phyloP scores from a whole-genome alignment of 2,797 vertebrate genomes.

The Brotogeris chrysoptera region DNA sequence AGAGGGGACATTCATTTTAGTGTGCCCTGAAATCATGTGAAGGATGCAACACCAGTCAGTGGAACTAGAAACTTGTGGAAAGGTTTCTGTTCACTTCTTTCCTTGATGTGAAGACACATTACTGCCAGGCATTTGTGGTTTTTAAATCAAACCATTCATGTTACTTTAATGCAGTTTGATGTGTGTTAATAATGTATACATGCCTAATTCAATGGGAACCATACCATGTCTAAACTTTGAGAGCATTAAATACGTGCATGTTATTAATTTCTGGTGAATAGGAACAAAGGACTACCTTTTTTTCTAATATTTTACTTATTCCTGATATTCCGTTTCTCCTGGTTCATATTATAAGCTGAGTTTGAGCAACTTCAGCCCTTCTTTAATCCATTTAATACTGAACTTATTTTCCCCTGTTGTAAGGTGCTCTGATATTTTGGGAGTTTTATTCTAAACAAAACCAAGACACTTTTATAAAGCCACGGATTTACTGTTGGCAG shows the following conservation, averaged over 20 bases:
- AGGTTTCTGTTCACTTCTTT: constrained; percentile 4
- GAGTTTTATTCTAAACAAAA: neutral
- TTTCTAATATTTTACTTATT: neutral
- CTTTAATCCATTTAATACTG: neutral
- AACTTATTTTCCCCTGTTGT: neutral
- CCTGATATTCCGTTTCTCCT: neutral
- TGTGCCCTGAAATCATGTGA: neutral
- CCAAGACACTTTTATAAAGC: neutral
- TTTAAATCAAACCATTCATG: constrained; percentile 47
- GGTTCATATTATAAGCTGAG: neutral
- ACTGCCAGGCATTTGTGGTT: constrained; percentile 42
- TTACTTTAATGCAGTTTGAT: constrained; percentile 62
- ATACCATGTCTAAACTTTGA: neutral
- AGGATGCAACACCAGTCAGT: neutral
- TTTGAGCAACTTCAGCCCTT: neutral
- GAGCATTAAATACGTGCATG: constrained; percentile 6
- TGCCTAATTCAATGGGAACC: constrained; percentile 19
- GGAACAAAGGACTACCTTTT: neutral
- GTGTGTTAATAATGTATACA: constrained; percentile 50
- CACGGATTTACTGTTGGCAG: neutral
- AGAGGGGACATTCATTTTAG: neutral
- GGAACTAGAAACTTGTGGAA: neutral
- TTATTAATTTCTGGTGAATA: constrained; percentile 4
- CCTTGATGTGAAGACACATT: constrained; percentile 12
- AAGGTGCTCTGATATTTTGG: neutral